Evolutionary conservation across 2,888 invertebrate genomes (phyloP).

Genomic region (Tenthredo livida): DNA sequence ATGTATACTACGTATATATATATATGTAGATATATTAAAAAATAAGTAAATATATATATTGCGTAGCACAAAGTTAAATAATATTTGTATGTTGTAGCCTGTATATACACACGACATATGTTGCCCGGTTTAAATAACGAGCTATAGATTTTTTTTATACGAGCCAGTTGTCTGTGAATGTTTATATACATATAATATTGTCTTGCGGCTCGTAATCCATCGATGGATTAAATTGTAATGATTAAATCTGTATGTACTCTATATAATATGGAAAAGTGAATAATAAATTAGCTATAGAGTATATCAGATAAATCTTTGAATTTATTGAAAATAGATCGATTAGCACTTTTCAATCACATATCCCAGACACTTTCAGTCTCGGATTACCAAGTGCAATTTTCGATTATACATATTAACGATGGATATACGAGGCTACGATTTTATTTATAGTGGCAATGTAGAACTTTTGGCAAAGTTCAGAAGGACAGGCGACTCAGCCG

Average conservation of each 20-base stretch:
- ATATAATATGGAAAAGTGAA: neutral
- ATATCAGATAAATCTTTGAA: neutral
- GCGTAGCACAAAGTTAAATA: conserved; percentile 70
- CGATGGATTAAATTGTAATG: neutral
- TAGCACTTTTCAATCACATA: conserved; percentile 31
- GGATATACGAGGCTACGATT: conserved; percentile 34
- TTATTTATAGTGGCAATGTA: conserved; percentile 3
- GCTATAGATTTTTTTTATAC: conserved; percentile 52
- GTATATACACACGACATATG: conserved; percentile 64
- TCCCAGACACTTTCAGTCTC: conserved; percentile 25
- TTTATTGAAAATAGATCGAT: neutral
- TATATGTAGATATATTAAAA: conserved; percentile 50
- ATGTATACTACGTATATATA: conserved; percentile 43
- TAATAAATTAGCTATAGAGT: neutral
- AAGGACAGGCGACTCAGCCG: conserved; percentile 30
- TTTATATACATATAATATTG: conserved; percentile 30
- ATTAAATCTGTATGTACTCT: neutral
- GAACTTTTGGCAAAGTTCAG: conserved; percentile 19
- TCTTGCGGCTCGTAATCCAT: conserved; percentile 36
- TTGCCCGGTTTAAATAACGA: conserved; percentile 47
- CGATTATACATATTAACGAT: conserved; percentile 32
- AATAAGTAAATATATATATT: conserved; percentile 58
- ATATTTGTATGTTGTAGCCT: conserved; percentile 72
- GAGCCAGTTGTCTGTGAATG: conserved; percentile 45
- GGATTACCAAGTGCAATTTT: conserved; percentile 25